phyloP scores from a whole-genome alignment of 2,113 vertebrate genomes.

The Craseonycteris thonglongyai region DNA sequence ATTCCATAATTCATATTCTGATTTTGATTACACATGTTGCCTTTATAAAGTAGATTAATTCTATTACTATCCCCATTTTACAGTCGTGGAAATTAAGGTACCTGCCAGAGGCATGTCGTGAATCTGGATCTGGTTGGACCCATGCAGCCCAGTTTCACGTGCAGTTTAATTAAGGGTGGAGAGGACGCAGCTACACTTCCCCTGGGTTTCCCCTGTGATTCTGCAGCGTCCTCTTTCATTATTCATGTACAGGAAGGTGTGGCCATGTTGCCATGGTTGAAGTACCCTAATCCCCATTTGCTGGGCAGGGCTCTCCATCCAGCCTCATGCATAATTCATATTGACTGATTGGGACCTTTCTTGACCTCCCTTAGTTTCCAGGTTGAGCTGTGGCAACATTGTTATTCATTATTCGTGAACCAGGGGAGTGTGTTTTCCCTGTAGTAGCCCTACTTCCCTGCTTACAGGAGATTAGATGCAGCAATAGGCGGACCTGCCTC shows the following conservation, averaged over 20 bases:
- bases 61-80: not conserved
- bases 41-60: slow-evolving; percentile 5
- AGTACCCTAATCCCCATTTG: not conserved
- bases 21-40: slow-evolving; percentile 22
- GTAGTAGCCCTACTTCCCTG: slow-evolving; percentile 24
- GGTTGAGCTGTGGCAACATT: not conserved
- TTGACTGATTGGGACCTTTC: slow-evolving; percentile 15
- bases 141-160: not conserved
- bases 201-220: not conserved
- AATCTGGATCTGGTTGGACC: not conserved
- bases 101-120: not conserved
- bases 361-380: slow-evolving; percentile 37
- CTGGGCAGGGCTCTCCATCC: not conserved
- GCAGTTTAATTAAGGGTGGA: not conserved
- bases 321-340: slow-evolving; percentile 35
- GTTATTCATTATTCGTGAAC: slow-evolving; percentile 41
- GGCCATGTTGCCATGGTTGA: not conserved
- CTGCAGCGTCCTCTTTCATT: not conserved
- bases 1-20: not conserved
- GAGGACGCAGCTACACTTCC: not conserved
- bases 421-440: not conserved
- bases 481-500: not conserved
- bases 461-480: slow-evolving; percentile 5
- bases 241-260: not conserved
- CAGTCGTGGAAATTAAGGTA: slow-evolving; percentile 10